Conservation (phyloP, 2,888 invertebrate genomes). For the Leucophora obtusa region DNA sequence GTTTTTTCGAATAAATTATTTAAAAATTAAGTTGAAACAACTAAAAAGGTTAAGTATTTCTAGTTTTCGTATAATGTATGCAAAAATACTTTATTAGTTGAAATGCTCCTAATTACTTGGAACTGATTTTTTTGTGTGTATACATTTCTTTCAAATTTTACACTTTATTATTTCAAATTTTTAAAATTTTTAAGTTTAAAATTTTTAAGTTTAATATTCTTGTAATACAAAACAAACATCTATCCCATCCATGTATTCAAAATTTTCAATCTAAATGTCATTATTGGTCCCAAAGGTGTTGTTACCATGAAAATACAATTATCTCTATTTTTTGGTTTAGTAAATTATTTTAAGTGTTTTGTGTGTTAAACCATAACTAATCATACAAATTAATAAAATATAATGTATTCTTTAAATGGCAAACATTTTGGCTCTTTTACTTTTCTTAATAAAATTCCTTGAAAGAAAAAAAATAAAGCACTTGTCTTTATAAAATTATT, state of each 20-base stretch:
- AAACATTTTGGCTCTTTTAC: constrained; percentile 20
- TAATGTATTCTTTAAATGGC: constrained; percentile 52
- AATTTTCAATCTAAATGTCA: constrained; percentile 60
- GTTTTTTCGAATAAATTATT: too few species aligned
- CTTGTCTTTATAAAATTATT: constrained; percentile 66
- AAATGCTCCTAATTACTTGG: too few species aligned
- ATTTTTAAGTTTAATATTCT: not conserved
- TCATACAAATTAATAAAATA: constrained; percentile 61
- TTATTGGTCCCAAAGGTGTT: constrained; percentile 62
- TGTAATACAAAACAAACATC: not conserved
- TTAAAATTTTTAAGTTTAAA: not conserved
- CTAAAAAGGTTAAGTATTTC: too few species aligned
- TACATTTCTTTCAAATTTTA: constrained; percentile 29
- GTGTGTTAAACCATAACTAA: constrained; percentile 60
- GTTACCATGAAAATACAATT: constrained; percentile 41
- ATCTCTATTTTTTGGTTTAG: constrained; percentile 28
- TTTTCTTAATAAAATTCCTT: constrained; percentile 31
- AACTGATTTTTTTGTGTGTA: too few species aligned
- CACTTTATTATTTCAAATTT: constrained; percentile 31
- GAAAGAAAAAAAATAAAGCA: constrained; percentile 52
- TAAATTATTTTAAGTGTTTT: constrained; percentile 16
- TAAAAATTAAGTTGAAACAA: too few species aligned
- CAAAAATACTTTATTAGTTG: too few species aligned
- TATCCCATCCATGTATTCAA: constrained; percentile 33
- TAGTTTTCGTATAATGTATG: too few species aligned